A percentile compares a stretch with the other conserved stretches of the same genome.
phyloP scores from a whole-genome alignment of 1,140 invertebrate genomes.

The Drosophila dunni region DNA sequence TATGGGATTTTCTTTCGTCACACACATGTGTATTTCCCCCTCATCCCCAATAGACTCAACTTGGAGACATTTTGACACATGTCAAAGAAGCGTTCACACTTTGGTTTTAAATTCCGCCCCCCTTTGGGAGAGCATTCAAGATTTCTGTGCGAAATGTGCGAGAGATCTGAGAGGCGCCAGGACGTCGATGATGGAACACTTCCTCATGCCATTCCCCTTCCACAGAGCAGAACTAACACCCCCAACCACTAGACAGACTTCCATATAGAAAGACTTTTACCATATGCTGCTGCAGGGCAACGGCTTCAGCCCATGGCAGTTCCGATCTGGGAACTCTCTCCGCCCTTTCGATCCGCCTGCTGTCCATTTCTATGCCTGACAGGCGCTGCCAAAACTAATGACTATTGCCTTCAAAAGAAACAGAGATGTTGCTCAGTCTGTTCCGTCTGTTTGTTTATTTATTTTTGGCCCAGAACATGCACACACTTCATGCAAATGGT shows the following conservation, averaged over 20 bases:
- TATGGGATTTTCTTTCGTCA: too few relatives aligned
- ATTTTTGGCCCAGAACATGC: slow-evolving; percentile 58
- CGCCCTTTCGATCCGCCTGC: not conserved
- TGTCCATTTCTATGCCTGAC: not conserved
- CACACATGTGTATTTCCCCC: too few relatives aligned
- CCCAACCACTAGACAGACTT: slow-evolving; percentile 17
- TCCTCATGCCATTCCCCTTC: not conserved
- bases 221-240: slow-evolving; percentile 4
- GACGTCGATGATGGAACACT: slow-evolving; percentile 9
- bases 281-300: slow-evolving; percentile 29
- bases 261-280: slow-evolving; percentile 19
- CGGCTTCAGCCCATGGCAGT: slow-evolving; percentile 10
- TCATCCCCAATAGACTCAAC: not conserved
- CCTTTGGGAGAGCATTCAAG: not conserved
- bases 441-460: slow-evolving; percentile 64
- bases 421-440: slow-evolving; percentile 52
- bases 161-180: slow-evolving; percentile 52
- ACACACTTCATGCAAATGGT: slow-evolving; percentile 55
- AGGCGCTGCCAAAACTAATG: slow-evolving; percentile 67
- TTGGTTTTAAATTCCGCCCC: slow-evolving; percentile 26
- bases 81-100: slow-evolving; percentile 66
- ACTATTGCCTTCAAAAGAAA: slow-evolving; percentile 69
- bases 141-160: slow-evolving; percentile 45
- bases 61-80: slow-evolving; percentile 48
- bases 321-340: slow-evolving; percentile 8